Evolutionary conservation across 2,797 vertebrate genomes (phyloP).

Genomic region (Sebastes cheni): DNA sequence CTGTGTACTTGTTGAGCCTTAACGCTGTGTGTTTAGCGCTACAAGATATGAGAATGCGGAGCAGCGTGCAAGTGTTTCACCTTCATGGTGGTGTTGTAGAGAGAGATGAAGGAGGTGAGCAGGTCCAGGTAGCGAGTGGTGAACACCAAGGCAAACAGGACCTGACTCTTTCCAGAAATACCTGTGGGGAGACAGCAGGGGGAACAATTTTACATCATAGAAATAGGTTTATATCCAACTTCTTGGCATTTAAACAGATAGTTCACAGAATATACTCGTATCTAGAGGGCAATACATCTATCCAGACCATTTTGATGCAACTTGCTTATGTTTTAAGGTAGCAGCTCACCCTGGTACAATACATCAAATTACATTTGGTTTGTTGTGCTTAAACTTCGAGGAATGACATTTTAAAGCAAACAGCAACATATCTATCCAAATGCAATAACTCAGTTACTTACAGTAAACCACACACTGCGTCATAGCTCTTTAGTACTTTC

Average conservation of each 20-base stretch:
- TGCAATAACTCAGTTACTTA: background rate
- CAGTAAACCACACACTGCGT: background rate
- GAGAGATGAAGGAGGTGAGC: slow-evolving; percentile 96
- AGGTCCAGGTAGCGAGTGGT: slow-evolving; percentile 98
- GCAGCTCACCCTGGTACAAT: background rate
- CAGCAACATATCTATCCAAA: background rate
- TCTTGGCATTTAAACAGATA: background rate
- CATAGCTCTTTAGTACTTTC: background rate
- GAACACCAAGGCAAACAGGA: slow-evolving; percentile 97
- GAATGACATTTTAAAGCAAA: background rate
- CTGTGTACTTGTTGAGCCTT: background rate
- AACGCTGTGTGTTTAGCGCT: background rate
- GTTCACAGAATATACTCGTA: background rate
- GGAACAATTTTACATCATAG: background rate
- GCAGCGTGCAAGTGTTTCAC: slow-evolving; percentile 69
- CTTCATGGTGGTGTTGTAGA: slow-evolving; percentile 99
- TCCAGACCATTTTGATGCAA: background rate
- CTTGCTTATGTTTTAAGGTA: background rate
- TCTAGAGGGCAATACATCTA: background rate
- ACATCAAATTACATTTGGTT: background rate
- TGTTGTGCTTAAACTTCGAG: background rate
- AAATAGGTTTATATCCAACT: background rate
- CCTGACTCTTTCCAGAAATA: slow-evolving; percentile 99
- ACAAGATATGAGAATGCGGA: background rate
- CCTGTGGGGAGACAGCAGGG: slow-evolving; percentile 77